Conservation (phyloP, 2,797 vertebrate species). For the Pangasius krempfi region DNA sequence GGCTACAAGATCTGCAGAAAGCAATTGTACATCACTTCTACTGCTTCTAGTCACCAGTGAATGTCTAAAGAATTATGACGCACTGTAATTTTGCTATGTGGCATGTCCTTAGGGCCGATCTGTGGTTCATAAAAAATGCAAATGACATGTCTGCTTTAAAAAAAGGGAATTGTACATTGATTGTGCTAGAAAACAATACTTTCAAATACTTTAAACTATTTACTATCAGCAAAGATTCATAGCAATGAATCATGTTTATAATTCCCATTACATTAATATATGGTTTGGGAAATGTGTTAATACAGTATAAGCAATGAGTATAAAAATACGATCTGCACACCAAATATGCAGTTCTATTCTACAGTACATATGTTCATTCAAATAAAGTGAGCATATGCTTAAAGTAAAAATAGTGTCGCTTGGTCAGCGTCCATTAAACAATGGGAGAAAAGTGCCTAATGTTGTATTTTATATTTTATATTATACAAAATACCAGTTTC, state of each 20-base stretch:
- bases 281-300: neutral
- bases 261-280: neutral
- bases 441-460: neutral
- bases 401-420: neutral
- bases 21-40: neutral
- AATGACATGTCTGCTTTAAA: neutral
- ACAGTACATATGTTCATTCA: neutral
- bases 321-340: neutral
- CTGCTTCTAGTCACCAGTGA: neutral
- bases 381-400: neutral
- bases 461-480: neutral
- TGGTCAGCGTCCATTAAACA: neutral
- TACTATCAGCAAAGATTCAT: neutral
- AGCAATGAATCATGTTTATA: neutral
- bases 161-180: neutral
- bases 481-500: neutral
- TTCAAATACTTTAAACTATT: neutral
- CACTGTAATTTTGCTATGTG: neutral
- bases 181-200: neutral
- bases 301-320: neutral
- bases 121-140: neutral
- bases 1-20: conserved; percentile 7
- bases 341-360: neutral
- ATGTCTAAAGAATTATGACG: neutral
- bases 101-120: neutral